Evolutionary conservation across 1,140 invertebrate genomes (phyloP).

Genomic region (Thrips palmi): DNA sequence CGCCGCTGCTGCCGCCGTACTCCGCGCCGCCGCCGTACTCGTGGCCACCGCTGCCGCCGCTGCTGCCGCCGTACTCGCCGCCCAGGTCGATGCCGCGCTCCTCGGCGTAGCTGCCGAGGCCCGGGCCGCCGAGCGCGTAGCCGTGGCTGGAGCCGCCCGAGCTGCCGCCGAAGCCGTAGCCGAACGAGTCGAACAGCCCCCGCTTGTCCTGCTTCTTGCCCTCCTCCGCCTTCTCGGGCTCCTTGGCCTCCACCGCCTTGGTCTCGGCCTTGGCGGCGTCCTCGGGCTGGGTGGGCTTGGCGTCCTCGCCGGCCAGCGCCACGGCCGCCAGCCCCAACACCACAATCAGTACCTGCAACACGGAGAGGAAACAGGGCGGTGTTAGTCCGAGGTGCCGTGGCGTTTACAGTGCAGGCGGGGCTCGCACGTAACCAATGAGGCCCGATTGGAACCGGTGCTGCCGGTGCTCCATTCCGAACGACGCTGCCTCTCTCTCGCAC

Average conservation of each 20-base stretch:
- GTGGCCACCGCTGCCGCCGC: conserved; percentile 10
- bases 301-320: conserved; percentile 37
- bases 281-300: conserved; percentile 26
- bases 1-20: conserved; percentile 6
- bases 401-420: too few species aligned
- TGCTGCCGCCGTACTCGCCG: conserved; percentile 1
- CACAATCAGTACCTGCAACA: conserved; percentile 42
- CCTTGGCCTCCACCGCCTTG: conserved; percentile 15
- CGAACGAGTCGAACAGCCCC: conserved; percentile 31
- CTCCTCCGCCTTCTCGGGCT: conserved; percentile 23
- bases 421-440: too few species aligned
- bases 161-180: conserved; percentile 39
- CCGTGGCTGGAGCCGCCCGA: conserved; percentile 19
- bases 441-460: too few species aligned
- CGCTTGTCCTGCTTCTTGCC: conserved; percentile 46
- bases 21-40: conserved; percentile 8
- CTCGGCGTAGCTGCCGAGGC: too few species aligned
- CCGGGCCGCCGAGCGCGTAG: too few species aligned
- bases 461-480: too few species aligned
- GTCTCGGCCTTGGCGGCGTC: conserved; percentile 32
- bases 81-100: conserved; percentile 7
- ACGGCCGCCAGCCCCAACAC: conserved; percentile 49
- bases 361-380: conserved; percentile 16
- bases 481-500: too few species aligned
- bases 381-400: too few species aligned